Conservation (phyloP, 2,113 vertebrate genomes). For the Leptobrachium ailaonicum region DNA sequence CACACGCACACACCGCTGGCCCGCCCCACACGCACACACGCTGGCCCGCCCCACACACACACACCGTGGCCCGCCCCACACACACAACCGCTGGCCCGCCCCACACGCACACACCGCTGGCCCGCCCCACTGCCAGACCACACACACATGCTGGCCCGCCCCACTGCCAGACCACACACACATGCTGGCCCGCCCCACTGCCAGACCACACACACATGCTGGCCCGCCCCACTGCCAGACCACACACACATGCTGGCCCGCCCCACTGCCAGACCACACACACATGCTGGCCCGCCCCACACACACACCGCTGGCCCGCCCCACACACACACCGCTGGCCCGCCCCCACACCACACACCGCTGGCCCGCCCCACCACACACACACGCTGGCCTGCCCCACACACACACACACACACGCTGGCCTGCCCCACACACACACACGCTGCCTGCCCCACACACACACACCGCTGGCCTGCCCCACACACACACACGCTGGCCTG, state of each 20-base stretch:
- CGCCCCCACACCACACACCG: neutral
- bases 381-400: neutral
- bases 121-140: too few relatives aligned
- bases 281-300: neutral
- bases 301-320: neutral
- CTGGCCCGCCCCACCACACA: neutral
- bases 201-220: too few relatives aligned
- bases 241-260: too few relatives aligned
- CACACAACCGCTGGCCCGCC: too few relatives aligned
- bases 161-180: too few relatives aligned
- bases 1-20: too few relatives aligned
- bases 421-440: neutral
- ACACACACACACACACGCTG: neutral
- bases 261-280: neutral
- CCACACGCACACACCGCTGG: too few relatives aligned
- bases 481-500: neutral
- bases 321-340: neutral
- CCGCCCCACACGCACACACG: too few relatives aligned
- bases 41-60: too few relatives aligned
- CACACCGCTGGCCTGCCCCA: neutral
- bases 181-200: too few relatives aligned
- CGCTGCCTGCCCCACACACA: neutral
- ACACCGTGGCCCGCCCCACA: neutral
- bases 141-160: too few relatives aligned
- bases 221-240: too few relatives aligned